Conservation (phyloP, 2,113 vertebrate species). For the Felis catus region DNA sequence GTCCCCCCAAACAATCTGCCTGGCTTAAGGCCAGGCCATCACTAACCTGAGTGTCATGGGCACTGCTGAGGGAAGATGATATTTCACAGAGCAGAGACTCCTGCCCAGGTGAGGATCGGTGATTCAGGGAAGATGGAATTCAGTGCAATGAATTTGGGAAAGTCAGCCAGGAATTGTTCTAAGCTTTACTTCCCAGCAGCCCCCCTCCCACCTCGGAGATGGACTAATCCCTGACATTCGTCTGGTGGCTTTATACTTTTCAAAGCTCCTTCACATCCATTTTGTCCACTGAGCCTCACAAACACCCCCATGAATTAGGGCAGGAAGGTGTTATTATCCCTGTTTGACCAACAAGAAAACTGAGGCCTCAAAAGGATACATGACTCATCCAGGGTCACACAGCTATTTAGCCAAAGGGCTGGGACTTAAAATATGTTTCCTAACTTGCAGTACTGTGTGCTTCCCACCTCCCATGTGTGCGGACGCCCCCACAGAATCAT, state of each 20-base stretch:
- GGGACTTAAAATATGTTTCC: slow-evolving; percentile 35
- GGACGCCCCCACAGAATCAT: neutral
- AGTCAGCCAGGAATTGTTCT: slow-evolving; percentile 61
- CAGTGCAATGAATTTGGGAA: slow-evolving; percentile 54
- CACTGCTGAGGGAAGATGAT: neutral
- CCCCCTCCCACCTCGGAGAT: slow-evolving; percentile 53
- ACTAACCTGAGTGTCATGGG: slow-evolving; percentile 42
- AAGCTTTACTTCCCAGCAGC: slow-evolving; percentile 56
- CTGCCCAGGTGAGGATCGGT: slow-evolving; percentile 28
- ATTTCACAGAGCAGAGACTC: slow-evolving; percentile 57
- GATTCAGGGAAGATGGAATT: slow-evolving; percentile 57
- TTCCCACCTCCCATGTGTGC: neutral
- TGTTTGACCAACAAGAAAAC: slow-evolving; percentile 62
- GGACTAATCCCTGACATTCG: slow-evolving; percentile 70
- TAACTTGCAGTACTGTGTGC: slow-evolving; percentile 22
- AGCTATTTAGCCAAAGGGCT: slow-evolving; percentile 39
- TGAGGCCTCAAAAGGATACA: neutral
- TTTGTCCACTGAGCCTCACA: slow-evolving; percentile 18
- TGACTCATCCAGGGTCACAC: slow-evolving; percentile 60
- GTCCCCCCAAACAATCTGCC: neutral
- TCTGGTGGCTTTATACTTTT: slow-evolving; percentile 68
- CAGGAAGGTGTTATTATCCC: slow-evolving; percentile 34
- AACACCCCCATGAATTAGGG: slow-evolving; percentile 14
- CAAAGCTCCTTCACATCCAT: slow-evolving; percentile 57
- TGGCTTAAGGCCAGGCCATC: slow-evolving; percentile 47